Evolutionary conservation across 1,140 invertebrate species (phyloP), one percentile per base, ranked within the genome.

Genomic region (Neodiprion pinetum): DNA sequence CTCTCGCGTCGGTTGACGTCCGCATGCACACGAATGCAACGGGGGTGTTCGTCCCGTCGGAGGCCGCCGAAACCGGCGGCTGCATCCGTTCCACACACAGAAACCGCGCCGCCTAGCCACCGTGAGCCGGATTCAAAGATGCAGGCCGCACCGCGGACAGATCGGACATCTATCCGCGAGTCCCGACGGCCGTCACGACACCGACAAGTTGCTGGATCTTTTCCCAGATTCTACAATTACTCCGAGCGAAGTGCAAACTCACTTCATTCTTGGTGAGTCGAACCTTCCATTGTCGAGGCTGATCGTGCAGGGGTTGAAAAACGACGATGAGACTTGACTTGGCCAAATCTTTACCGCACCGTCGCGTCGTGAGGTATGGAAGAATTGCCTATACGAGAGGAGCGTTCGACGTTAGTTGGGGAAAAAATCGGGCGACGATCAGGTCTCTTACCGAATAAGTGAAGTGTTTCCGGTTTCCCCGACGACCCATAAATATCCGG

Each of bases 151-250:
- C 73, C 78, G 74, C 61, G 70, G n/a, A 74, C 75, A 76, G 77
- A 82, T 80, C 78, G 78, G 77, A 75, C 68, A 72, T 72, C 70
- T 67, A 73, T 74, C 78, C 65, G 65, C 12, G n/a, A 48, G 67
- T 50, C 77, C 74, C 81, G 81, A 77, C 75, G 79, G 81, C 78
- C 81, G 83, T 85, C 84, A 84, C 82, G 50, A 67, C 72, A 47
- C 70, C 61, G 86, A 87, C 85, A 88, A 88, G 85, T 88, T 86
- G 84, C 28, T 40, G 28, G 77, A 81, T 83, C 80, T 78, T 72
- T 73, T 81, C 68, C 72, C 71, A 85, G 86, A 87, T 86, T 86
- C 85, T 88, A 85, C 86, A 88, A 88, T 88, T 88, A 87, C 86
- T 88, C 86, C 80, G 70, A 72, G 48, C 68, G 70, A 69, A 81